Base-by-base conservation (phyloP, 92 coral and sea anemone species). In the Bergia puertoricense region DNA sequence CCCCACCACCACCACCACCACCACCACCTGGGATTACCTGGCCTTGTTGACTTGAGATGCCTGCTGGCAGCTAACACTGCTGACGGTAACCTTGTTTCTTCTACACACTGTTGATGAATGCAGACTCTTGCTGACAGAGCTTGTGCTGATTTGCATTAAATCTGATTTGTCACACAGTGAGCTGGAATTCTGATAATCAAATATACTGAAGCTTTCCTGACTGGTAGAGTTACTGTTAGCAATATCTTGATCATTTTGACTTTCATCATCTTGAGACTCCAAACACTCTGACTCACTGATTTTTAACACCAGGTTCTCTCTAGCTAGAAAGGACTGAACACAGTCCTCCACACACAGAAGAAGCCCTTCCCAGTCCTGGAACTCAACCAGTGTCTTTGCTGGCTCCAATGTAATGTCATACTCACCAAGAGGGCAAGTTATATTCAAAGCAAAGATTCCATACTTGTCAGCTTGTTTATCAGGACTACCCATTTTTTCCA, bases 391-490 rank as follows among this genome's bases (percentile, higher is more conserved):
- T 4, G 99, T 97, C 91, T 97, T 97, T 13, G 94, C 91, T 20
- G 99, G 99, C 66, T 97, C 99, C 71, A 97, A 82, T 10, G 96
- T 93, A 71, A 95, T 91, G 85, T 97, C 99, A 93, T 94, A 97
- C 71, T 83, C 91, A 82, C 89, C 92, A 40, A 85, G 89, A 65
- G 93, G 97, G 80, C 98, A 97, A 3, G 50, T 74, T 18, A 97
- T 85, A 62, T 97, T 94, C 3, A 97, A 88, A 59, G 92, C 92
- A 89, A 92, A 97, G n/a, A 94, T 89, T 22, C 93, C 95, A 88
- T 95, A 92, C 65, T 90, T 95, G 43, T 95, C 98, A 44, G 72
- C 43, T 15, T 90, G 77, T 91, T 91, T 93, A n/a, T 86, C 91
- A 37, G 96, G 90, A 38, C 92, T 86, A 1, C 90, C 75, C 10